Conservation (phyloP, 2,113 vertebrate genomes). For the Columbina picui region DNA sequence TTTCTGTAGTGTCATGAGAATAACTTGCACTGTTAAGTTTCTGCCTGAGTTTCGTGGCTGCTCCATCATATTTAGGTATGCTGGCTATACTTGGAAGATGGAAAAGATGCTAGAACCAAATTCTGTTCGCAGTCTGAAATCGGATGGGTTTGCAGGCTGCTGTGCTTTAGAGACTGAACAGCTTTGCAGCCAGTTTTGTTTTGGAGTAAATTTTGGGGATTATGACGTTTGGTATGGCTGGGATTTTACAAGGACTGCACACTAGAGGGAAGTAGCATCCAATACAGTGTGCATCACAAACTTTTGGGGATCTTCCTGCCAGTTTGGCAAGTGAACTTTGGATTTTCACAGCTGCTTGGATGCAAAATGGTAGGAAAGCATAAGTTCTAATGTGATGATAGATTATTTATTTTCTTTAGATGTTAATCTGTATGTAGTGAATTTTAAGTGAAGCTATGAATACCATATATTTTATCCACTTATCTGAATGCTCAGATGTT, state of each 20-base stretch:
- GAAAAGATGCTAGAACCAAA: neutral
- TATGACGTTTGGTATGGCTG: neutral
- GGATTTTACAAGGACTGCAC: constrained; percentile 7
- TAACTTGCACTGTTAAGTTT: neutral
- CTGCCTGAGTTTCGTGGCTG: neutral
- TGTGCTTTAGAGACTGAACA: neutral
- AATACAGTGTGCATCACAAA: neutral
- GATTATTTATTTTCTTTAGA: neutral
- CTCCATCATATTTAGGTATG: neutral
- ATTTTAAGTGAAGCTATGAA: neutral
- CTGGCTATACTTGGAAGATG: neutral
- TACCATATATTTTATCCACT: neutral
- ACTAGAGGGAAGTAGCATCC: constrained; percentile 10
- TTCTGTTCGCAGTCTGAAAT: neutral
- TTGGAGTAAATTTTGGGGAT: neutral
- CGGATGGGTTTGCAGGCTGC: neutral
- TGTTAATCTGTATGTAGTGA: neutral
- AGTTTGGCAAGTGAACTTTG: neutral
- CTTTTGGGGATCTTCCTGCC: neutral
- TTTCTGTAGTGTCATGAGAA: neutral
- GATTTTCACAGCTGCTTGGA: neutral
- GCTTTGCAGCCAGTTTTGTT: neutral
- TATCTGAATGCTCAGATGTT: neutral
- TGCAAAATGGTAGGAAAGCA: neutral
- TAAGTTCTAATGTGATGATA: neutral